Evolutionary conservation across 2,888 invertebrate species (phyloP).

Genomic region (Cinara cedri): DNA sequence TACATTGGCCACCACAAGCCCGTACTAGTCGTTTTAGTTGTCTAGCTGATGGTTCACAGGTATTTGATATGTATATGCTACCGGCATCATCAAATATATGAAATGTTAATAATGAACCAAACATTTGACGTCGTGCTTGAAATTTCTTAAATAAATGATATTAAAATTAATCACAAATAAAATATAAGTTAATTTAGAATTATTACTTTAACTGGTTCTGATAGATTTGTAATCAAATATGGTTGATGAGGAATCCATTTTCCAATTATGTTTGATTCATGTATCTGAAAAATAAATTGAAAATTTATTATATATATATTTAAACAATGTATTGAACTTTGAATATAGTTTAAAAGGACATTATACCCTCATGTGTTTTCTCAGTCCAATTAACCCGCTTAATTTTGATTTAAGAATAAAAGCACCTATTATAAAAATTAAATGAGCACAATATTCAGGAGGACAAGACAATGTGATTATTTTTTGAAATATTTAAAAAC

Average conservation of each 20-base stretch:
- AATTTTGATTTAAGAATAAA: too few relatives aligned
- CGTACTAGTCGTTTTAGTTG: conserved; percentile 68
- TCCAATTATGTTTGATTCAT: conserved; percentile 17
- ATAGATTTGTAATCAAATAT: conserved; percentile 35
- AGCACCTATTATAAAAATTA: too few relatives aligned
- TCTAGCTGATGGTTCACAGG: conserved; percentile 65
- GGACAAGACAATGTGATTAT: too few relatives aligned
- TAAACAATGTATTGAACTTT: not conserved
- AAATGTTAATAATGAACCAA: conserved; percentile 68
- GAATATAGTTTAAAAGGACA: not conserved
- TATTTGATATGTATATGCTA: conserved; percentile 67
- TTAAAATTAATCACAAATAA: not conserved
- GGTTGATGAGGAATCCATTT: conserved; percentile 30
- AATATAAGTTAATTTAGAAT: not conserved
- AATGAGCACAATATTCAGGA: too few relatives aligned
- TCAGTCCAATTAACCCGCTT: too few relatives aligned
- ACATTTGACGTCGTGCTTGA: conserved; percentile 69
- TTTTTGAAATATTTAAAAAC: too few relatives aligned
- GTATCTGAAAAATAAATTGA: conserved; percentile 19
- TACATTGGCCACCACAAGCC: conserved; percentile 68
- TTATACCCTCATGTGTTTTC: too few relatives aligned
- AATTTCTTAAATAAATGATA: conserved; percentile 66
- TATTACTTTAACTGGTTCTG: conserved; percentile 45
- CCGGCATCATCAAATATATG: conserved; percentile 70
- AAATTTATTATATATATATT: not conserved